Percentiles rank a stretch among this genome's conserved stretches.
Evolutionary conservation across 2,888 invertebrate species (phyloP).

Genomic region (Orthonevra nobilis): DNA sequence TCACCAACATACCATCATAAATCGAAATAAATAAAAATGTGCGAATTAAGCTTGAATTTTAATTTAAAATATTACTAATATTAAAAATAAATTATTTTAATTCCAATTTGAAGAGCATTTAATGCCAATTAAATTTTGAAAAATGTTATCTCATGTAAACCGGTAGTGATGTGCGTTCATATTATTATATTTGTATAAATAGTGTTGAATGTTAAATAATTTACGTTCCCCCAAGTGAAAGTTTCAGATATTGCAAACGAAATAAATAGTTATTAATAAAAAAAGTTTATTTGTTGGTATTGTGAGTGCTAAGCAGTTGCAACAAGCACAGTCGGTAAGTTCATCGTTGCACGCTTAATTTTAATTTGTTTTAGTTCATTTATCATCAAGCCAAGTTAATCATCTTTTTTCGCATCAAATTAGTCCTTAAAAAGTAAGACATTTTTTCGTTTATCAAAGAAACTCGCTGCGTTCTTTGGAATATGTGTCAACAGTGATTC

Average conservation of each 20-base stretch:
- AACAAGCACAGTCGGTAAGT: conserved; percentile 37
- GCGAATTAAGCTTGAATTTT: conserved; percentile 10
- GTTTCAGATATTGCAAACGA: background rate
- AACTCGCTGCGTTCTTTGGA: too few relatives aligned
- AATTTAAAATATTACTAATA: background rate
- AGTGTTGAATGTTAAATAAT: background rate
- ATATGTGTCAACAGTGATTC: too few relatives aligned
- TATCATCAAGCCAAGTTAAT: too few relatives aligned
- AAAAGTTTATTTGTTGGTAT: background rate
- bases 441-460: too few relatives aligned
- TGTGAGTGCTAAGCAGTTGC: conserved; percentile 25
- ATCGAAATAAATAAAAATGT: background rate
- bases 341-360: too few relatives aligned
- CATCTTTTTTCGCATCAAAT: too few relatives aligned
- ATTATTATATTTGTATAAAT: too few relatives aligned
- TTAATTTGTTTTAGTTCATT: too few relatives aligned
- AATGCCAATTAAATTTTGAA: conserved; percentile 6
- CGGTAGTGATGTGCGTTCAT: conserved; percentile 29
- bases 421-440: too few relatives aligned
- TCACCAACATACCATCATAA: background rate
- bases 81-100: background rate
- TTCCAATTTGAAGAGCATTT: conserved; percentile 11
- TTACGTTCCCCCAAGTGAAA: background rate
- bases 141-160: conserved; percentile 1
- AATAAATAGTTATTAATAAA: background rate